A percentile compares a stretch with the other conserved stretches of the same genome.
Conservation (phyloP, 1,140 invertebrate genomes). For the Zophobas morio region DNA sequence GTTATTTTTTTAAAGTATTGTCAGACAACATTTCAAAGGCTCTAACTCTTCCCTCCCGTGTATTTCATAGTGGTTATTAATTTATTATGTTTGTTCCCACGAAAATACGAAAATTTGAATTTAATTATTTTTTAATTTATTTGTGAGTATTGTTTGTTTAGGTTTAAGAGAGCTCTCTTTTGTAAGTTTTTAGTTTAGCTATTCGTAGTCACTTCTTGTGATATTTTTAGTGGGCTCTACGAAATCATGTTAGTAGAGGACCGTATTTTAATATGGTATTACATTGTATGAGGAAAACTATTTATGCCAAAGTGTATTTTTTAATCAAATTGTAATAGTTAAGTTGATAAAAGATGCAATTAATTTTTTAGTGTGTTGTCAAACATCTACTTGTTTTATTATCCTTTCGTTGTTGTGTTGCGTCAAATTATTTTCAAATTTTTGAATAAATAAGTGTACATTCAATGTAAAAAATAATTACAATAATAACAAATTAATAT, state of each 20-base stretch:
- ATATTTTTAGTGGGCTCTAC: conserved; percentile 56
- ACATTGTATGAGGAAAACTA: conserved; percentile 54
- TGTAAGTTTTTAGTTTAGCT: conserved; percentile 20
- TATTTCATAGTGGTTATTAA: conserved; percentile 52
- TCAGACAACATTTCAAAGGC: conserved; percentile 35
- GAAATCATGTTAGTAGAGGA: conserved; percentile 49
- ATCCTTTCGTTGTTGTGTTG: conserved; percentile 22
- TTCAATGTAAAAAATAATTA: conserved; percentile 54
- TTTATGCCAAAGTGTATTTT: conserved; percentile 64
- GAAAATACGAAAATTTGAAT: conserved; percentile 56
- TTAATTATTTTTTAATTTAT: conserved; percentile 48
- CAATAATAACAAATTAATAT: conserved; percentile 53
- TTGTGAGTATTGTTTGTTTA: conserved; percentile 50
- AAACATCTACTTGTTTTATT: conserved; percentile 29
- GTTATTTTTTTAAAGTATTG: conserved; percentile 50
- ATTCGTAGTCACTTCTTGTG: conserved; percentile 54
- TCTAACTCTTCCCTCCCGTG: conserved; percentile 28
- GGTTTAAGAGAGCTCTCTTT: conserved; percentile 49
- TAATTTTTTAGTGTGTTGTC: conserved; percentile 39
- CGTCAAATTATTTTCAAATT: conserved; percentile 37
- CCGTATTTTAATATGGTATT: conserved; percentile 64
- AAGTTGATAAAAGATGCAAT: conserved; percentile 1
- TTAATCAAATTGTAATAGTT: conserved; percentile 51
- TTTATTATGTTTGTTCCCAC: conserved; percentile 51
- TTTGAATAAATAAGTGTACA: conserved; percentile 53